phyloP scores from a whole-genome alignment of 2,797 vertebrate genomes.

The Chromis chromis region DNA sequence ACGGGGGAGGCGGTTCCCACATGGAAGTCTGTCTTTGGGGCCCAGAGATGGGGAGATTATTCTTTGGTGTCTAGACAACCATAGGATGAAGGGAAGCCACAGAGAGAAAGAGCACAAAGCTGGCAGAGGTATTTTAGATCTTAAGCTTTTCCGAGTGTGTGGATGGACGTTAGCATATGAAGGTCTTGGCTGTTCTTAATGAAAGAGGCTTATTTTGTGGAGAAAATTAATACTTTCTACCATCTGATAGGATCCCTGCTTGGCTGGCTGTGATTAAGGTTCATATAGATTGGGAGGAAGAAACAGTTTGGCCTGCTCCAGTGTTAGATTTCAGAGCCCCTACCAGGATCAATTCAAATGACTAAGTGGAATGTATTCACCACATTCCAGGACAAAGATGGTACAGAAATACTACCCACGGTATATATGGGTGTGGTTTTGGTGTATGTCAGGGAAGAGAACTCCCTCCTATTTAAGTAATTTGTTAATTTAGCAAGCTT shows the following conservation, averaged over 20 bases:
- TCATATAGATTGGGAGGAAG: conserved; percentile 47
- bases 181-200: conserved; percentile 49
- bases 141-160: conserved; percentile 45
- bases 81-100: conserved; percentile 39
- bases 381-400: conserved; percentile 67
- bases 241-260: conserved; percentile 49
- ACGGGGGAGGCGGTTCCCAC: conserved; percentile 46
- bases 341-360: conserved; percentile 62
- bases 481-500: conserved; percentile 42
- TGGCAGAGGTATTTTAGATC: conserved; percentile 50
- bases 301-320: conserved; percentile 38
- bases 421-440: conserved; percentile 36
- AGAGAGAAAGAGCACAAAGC: conserved; percentile 35
- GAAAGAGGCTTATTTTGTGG: conserved; percentile 56
- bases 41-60: conserved; percentile 67
- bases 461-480: conserved; percentile 46
- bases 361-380: conserved; percentile 61
- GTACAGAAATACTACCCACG: conserved; percentile 51
- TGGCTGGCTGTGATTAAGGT: conserved; percentile 43
- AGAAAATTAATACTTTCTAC: conserved; percentile 36
- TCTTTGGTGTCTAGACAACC: conserved; percentile 68
- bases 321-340: conserved; percentile 61
- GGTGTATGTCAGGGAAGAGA: conserved; percentile 16
- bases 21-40: conserved; percentile 67
- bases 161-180: conserved; percentile 39